phyloP scores from a whole-genome alignment of 2,888 invertebrate genomes.

The Automeris io region DNA sequence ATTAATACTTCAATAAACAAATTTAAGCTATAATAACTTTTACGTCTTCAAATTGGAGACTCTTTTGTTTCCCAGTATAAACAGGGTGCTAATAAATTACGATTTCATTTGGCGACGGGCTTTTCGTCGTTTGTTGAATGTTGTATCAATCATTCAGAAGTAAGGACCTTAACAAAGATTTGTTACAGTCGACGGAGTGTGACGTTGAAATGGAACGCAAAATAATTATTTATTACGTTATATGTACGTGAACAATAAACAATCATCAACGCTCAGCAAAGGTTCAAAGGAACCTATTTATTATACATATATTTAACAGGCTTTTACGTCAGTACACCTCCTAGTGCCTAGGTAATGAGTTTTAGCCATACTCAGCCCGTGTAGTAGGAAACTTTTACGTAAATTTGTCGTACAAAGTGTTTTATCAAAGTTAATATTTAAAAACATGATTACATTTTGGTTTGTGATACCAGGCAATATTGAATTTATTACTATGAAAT shows the following conservation, averaged over 20 bases:
- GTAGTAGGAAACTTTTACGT: constrained; percentile 16
- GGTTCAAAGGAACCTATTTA: constrained; percentile 10
- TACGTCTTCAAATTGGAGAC: constrained; percentile 28
- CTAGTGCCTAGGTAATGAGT: constrained; percentile 20
- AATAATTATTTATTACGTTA: constrained; percentile 34
- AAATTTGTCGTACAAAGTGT: constrained; percentile 3
- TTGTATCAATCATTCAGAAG: constrained; percentile 52
- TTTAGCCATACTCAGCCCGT: constrained; percentile 13
- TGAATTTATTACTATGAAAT: too few relatives aligned
- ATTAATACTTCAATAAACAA: constrained; percentile 38
- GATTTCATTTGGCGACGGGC: constrained; percentile 40
- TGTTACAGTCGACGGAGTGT: constrained; percentile 47
- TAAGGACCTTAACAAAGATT: constrained; percentile 49
- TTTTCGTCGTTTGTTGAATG: constrained; percentile 43
- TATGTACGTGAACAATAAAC: constrained; percentile 32
- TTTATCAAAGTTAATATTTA: background rate
- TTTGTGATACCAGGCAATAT: too few relatives aligned
- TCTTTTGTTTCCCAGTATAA: constrained; percentile 50
- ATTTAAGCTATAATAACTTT: constrained; percentile 45
- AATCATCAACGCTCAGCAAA: constrained; percentile 20
- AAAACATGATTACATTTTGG: too few relatives aligned
- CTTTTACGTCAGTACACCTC: constrained; percentile 5
- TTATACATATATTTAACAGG: background rate
- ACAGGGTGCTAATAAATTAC: constrained; percentile 52
- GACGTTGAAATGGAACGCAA: constrained; percentile 34